Conservation (phyloP, 92 coral and sea anemone species). For the Heteractis magnifica region DNA sequence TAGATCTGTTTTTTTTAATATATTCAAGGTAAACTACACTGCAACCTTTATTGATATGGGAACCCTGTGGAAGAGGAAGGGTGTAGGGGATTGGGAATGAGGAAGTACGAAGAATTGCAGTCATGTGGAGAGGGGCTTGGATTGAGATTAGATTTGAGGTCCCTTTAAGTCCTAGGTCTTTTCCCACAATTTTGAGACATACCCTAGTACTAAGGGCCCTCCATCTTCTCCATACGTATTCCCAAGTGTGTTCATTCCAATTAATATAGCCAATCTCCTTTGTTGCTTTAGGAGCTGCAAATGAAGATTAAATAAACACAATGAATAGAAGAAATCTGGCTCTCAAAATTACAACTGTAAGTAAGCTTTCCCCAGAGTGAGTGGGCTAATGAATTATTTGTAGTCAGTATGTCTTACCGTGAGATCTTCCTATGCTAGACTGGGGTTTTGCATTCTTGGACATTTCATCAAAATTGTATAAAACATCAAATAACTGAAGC, state of each 20-base stretch:
- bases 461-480: conserved; percentile 48
- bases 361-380: neutral
- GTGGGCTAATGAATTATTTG: neutral
- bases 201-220: conserved; percentile 76
- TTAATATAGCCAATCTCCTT: conserved; percentile 71
- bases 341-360: neutral
- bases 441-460: conserved; percentile 30
- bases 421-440: conserved; percentile 35
- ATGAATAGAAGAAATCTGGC: neutral
- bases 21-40: no score
- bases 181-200: neutral
- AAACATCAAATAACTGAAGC: conserved; percentile 34
- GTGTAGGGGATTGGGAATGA: no score
- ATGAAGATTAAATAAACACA: neutral
- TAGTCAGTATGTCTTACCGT: conserved; percentile 43
- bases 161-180: no score
- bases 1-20: no score
- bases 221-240: conserved; percentile 63
- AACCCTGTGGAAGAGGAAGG: no score
- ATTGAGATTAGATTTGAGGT: no score
- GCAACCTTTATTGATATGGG: no score
- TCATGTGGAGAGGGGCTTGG: no score
- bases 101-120: no score
- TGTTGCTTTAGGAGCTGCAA: conserved; percentile 70
- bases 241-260: conserved; percentile 73